phyloP scores from a whole-genome alignment of 2,797 vertebrate species.

The Rachycentron canadum region DNA sequence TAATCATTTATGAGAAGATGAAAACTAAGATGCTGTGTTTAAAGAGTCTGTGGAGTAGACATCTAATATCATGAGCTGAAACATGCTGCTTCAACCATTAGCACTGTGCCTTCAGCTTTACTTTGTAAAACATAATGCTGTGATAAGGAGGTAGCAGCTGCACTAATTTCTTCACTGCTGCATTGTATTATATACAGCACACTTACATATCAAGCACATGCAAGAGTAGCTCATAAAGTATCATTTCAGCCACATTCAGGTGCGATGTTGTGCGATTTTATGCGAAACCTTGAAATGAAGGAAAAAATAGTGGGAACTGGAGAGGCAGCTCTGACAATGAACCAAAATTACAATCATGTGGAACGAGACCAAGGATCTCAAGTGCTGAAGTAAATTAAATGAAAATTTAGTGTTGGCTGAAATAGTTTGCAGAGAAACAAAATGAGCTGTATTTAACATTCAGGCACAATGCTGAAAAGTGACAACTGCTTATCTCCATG shows the following conservation, averaged over 20 bases:
- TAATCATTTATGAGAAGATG: slow-evolving; percentile 55
- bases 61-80: slow-evolving; percentile 32
- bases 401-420: slow-evolving; percentile 91
- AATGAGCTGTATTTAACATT: slow-evolving; percentile 96
- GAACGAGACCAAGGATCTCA: slow-evolving; percentile 83
- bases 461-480: slow-evolving; percentile 97
- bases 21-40: slow-evolving; percentile 44
- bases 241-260: slow-evolving; percentile 37
- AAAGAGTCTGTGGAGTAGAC: slow-evolving; percentile 15
- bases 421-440: slow-evolving; percentile 94
- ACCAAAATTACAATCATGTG: slow-evolving; percentile 89
- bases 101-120: slow-evolving; percentile 46
- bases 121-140: slow-evolving; percentile 33
- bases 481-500: slow-evolving; percentile 99
- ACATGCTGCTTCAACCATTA: slow-evolving; percentile 26
- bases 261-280: slow-evolving; percentile 51
- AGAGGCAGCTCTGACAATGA: slow-evolving; percentile 73
- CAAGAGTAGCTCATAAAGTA: slow-evolving; percentile 28
- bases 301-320: slow-evolving; percentile 17
- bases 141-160: slow-evolving; percentile 11
- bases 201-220: slow-evolving; percentile 24
- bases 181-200: slow-evolving; percentile 30
- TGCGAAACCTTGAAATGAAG: slow-evolving; percentile 33
- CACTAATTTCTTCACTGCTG: slow-evolving; percentile 37
- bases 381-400: slow-evolving; percentile 87